phyloP scores from a whole-genome alignment of 2,797 vertebrate genomes.

The Ceryle rudis region DNA sequence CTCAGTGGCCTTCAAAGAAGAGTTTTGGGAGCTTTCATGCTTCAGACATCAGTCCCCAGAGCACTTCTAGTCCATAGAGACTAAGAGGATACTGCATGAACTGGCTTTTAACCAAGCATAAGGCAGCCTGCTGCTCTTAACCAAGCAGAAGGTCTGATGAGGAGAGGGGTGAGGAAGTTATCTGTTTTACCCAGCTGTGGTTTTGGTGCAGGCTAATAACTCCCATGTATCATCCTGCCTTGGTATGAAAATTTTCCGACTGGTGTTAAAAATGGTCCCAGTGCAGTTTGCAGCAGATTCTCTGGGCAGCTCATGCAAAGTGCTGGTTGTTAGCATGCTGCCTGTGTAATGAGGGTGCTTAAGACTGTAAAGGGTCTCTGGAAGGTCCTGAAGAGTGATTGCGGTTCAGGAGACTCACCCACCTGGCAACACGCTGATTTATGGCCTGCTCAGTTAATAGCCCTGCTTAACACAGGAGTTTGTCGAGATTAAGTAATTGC shows the following conservation, averaged over 20 bases:
- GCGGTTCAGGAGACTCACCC: conserved; percentile 85
- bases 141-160: conserved; percentile 30
- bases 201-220: conserved; percentile 82
- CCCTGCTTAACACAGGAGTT: conserved; percentile 85
- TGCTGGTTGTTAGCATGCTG: conserved; percentile 80
- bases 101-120: conserved; percentile 27
- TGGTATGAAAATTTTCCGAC: conserved; percentile 71
- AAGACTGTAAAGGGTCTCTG: conserved; percentile 82
- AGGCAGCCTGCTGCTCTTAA: conserved; percentile 21
- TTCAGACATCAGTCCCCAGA: neutral
- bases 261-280: conserved; percentile 78
- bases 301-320: conserved; percentile 52
- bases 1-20: neutral
- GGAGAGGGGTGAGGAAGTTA: conserved; percentile 74
- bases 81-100: neutral
- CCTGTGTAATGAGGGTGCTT: conserved; percentile 84
- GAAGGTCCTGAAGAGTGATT: conserved; percentile 84
- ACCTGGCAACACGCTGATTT: conserved; percentile 87
- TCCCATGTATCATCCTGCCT: conserved; percentile 85
- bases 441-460: conserved; percentile 85
- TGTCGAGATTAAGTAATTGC: conserved; percentile 89
- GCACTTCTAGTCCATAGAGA: neutral
- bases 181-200: conserved; percentile 82
- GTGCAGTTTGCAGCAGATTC: conserved; percentile 47
- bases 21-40: neutral